Evolutionary conservation across 2,797 vertebrate species (phyloP), one percentile per base, ranked within the genome.

Genomic region (Falco novaeseelandiae): DNA sequence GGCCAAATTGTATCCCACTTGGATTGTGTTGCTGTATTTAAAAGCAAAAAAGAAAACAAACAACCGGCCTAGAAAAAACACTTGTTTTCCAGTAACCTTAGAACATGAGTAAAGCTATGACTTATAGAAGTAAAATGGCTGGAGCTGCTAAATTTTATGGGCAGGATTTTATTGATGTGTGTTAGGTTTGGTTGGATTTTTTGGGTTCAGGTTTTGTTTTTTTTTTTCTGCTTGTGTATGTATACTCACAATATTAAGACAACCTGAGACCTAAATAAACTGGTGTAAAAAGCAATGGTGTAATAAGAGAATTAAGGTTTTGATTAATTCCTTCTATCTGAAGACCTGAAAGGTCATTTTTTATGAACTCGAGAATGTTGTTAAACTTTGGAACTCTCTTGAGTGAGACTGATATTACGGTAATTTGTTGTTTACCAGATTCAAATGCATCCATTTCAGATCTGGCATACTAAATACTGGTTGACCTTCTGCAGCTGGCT

Each of bases 11-110:
- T 72, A 18, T 63, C 40, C 34, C 11, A 14, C 22, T 70, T 73
- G 17, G 7, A 3, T 46, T 12, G 22, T 51, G 32, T 58, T 63
- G 27, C 51, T 62, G 5, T 46, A 58, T 67, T 40, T 58, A 40
- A 76, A 66, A 90, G 7, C 29, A 72, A 78, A 25, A 65, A 81
- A 49, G 7, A 14, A 49, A 73, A 25, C 8, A 9, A 58, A 14
- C 10, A 9, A 48, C 0, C 0, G 58, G 19, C 46, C 42, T 9
- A 57, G 42, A 6, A 9, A 42, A 81, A 32, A 23, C 23, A n/a
- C 21, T 92, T 74, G 16, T 7, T 36, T 81, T 52, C 65, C 30
- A 29, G 20, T 71, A 38, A 42, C n/a, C 4, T 27, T 48, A 58
- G 34, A 63, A 66, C 4, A n/a, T 1, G 2, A 9, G 6, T 17